A percentile compares a stretch with the other conserved stretches of the same genome.
phyloP scores from a whole-genome alignment of 92 coral and sea anemone genomes.

The Isaurus tuberculatus region DNA sequence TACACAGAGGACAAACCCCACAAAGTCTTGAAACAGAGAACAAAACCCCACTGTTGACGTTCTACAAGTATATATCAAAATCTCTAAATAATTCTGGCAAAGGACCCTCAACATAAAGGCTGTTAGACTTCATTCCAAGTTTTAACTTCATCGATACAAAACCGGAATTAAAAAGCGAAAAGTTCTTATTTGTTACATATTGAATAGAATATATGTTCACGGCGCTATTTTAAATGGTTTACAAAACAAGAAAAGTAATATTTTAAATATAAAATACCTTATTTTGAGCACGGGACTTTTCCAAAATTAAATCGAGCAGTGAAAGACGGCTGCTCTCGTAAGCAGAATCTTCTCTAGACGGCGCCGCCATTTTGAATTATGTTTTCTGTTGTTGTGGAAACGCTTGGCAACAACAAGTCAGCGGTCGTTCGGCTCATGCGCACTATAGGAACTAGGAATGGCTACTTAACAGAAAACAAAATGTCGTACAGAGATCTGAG shows the following conservation, averaged over 20 bases:
- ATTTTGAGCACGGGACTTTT: conserved; percentile 92
- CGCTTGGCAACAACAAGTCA: conserved; percentile 64
- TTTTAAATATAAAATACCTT: conserved; percentile 66
- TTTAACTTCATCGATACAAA: no score
- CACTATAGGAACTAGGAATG: conserved; percentile 15
- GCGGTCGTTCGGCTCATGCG: conserved; percentile 91
- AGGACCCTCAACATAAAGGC: no score
- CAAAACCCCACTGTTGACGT: no score
- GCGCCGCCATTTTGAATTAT: conserved; percentile 84
- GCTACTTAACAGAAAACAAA: conserved; percentile 47
- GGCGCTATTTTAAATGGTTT: not conserved
- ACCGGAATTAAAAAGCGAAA: no score
- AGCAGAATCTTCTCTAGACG: conserved; percentile 75
- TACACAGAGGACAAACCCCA: no score
- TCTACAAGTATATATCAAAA: no score
- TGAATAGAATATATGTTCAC: not conserved
- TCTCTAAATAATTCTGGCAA: no score
- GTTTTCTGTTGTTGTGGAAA: conserved; percentile 57
- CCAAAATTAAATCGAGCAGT: conserved; percentile 88
- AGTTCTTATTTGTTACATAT: no score
- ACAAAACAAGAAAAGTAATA: not conserved
- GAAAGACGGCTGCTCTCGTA: conserved; percentile 82
- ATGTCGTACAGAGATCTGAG: conserved; percentile 99
- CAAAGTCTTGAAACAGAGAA: no score
- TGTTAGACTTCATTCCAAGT: no score